Conservation (phyloP, 2,797 vertebrate species). For the Microcaecilia unicolor region DNA sequence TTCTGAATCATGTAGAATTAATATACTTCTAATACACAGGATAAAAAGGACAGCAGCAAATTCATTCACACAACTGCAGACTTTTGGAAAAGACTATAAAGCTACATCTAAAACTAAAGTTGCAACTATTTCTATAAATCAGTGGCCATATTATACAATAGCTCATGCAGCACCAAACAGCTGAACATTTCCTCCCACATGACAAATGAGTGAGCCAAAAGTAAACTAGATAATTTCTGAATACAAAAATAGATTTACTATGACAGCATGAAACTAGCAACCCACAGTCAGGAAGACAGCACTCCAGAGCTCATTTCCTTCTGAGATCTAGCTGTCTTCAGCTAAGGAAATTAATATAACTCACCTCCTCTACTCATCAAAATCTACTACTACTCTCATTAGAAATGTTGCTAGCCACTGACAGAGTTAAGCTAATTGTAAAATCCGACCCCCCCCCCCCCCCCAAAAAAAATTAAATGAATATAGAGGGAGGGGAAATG, state of each 20-base stretch:
- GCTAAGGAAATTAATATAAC: constrained; percentile 10
- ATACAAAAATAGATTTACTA: constrained; percentile 44
- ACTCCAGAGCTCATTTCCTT: constrained; percentile 12
- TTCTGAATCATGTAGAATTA: no score
- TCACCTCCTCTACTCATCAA: not conserved
- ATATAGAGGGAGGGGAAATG: no score
- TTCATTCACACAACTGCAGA: no score
- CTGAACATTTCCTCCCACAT: constrained; percentile 13
- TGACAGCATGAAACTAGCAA: constrained; percentile 10
- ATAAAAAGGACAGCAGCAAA: no score
- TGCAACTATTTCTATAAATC: fast-evolving
- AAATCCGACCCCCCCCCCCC: no score
- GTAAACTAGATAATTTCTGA: constrained; percentile 33
- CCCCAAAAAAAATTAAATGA: no score
- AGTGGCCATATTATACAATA: fast-evolving
- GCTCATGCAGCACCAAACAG: not conserved
- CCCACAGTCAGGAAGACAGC: not conserved
- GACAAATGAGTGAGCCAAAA: constrained; percentile 52
- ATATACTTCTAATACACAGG: no score
- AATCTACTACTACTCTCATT: constrained; percentile 1
- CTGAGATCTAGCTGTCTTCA: not conserved
- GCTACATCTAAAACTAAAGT: no score
- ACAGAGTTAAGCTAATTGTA: no score
- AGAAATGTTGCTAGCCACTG: no score
- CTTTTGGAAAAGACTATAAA: no score